Base-by-base conservation (phyloP, 2,888 invertebrate species). In the Zeuzera pyrina region DNA sequence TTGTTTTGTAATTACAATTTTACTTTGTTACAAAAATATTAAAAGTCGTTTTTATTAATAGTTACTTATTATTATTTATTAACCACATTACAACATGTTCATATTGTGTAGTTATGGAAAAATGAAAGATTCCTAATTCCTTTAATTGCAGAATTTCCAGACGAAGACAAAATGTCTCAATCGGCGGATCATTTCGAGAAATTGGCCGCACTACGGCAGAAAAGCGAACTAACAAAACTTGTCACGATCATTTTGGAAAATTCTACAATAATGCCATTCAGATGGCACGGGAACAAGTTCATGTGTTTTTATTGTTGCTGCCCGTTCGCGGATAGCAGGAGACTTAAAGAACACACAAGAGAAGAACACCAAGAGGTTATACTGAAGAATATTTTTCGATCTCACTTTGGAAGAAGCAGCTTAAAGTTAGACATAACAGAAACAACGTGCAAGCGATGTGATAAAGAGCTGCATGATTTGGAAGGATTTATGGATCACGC, bases 361-460 rank as follows among this genome's bases (percentile, higher is more conserved):
- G 39, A 43, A 2, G 54, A 55, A 2, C 70, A 71, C 21, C 36
- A 36, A 2, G 49, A 52, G 1, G 45, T 54, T 0, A 53, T 54
- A 32, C 38, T 62, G 7, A 42, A 45, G 6, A 54, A 52, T 3
- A 35, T 63, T 0, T 16, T 57, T 0, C 41, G 43, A 12, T 39
- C 35, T 3, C 31, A 46, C 2, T 45, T 40, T 0, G 38, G 39
- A 0, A 42, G 42, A 7, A 51, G 38, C 5, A 15, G 38, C 23
- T 47, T 70, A 2, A 71, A 71, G 22, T 41, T 65, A 23, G 70
- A 71, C 16, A 39, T 71, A 0, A 53, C 67, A 0, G 54, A 66
- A 2, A 38, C 63, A 3, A 36, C 47, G 0, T 71, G 70, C 42
- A 67, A 56, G 14, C 37, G 45, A 13, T 71, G 70, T 21, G 41